Evolutionary conservation across 2,797 vertebrate genomes (phyloP).

Genomic region (Danio jaintianensis): DNA sequence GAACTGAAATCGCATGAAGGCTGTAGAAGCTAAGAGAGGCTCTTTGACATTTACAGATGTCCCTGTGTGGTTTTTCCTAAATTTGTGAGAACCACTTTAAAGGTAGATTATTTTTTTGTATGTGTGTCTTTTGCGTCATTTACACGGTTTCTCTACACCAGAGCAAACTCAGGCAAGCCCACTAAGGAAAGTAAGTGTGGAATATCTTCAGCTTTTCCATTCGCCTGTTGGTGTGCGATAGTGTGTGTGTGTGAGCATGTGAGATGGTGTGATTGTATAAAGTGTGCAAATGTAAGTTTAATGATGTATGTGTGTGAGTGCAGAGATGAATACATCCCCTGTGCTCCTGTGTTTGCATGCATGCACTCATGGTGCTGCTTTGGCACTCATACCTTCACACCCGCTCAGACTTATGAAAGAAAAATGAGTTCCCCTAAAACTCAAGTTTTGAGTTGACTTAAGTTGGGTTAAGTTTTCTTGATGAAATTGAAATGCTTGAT

Average conservation of each 20-base stretch:
- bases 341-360: conserved; percentile 85
- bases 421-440: background rate
- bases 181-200: conserved; percentile 98
- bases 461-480: background rate
- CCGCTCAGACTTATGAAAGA: conserved; percentile 51
- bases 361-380: conserved; percentile 78
- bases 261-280: conserved; percentile 50
- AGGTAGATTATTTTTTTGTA: conserved; percentile 71
- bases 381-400: conserved; percentile 73
- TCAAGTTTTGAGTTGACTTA: no score
- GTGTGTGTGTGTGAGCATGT: conserved; percentile 59
- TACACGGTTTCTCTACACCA: conserved; percentile 90
- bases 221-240: conserved; percentile 63
- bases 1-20: background rate
- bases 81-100: conserved; percentile 61
- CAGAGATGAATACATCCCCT: conserved; percentile 54
- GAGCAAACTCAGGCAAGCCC: conserved; percentile 97
- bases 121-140: conserved; percentile 75
- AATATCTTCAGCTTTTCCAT: conserved; percentile 72
- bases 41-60: background rate
- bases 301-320: conserved; percentile 50
- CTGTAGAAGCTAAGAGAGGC: background rate
- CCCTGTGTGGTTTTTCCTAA: conserved; percentile 35
- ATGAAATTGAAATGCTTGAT: background rate
- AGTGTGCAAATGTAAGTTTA: conserved; percentile 6